These are phyloP conservation scores for Anoplophora glabripennis DNA, from an alignment of 1,140 invertebrate genomes.

Conservation along the genomic window DNA sequence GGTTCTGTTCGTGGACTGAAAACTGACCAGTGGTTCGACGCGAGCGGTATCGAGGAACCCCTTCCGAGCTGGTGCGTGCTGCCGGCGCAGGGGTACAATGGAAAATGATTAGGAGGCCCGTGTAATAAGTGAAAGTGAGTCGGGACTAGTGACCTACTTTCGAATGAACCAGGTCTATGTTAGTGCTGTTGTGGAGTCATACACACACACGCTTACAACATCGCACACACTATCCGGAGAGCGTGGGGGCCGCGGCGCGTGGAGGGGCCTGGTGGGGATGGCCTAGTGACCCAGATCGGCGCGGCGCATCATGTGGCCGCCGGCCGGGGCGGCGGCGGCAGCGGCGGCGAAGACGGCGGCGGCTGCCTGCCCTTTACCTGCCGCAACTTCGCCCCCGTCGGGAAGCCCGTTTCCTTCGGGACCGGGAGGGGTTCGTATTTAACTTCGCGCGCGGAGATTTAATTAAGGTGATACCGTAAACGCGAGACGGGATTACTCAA, in stretches of 20 bases:
- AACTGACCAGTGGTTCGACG: not conserved
- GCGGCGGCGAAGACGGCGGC: not conserved
- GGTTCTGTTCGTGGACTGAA: constrained; percentile 17
- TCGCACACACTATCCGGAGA: constrained; percentile 42
- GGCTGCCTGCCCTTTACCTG: constrained; percentile 38
- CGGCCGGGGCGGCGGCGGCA: not conserved
- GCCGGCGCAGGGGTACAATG: constrained; percentile 56
- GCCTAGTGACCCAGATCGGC: constrained; percentile 67
- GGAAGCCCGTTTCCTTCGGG: not conserved
- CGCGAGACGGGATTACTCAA: no score
- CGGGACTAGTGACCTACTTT: constrained; percentile 60
- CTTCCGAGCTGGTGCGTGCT: constrained; percentile 50
- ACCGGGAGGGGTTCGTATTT: no score
- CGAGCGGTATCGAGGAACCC: constrained; percentile 26
- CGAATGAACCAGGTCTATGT: constrained; percentile 66
- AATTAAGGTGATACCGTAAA: no score
- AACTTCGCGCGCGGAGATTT: no score
- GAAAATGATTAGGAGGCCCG: constrained; percentile 63
- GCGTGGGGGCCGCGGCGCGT: constrained; percentile 49
- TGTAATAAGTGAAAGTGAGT: constrained; percentile 68
- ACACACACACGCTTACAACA: constrained; percentile 41
- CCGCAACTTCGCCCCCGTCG: constrained; percentile 29
- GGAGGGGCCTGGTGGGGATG: constrained; percentile 55
- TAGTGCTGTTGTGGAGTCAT: constrained; percentile 53
- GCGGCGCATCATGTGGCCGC: constrained; percentile 42